Base-by-base conservation (phyloP, 2,888 invertebrate species). In the Ochropacha duplaris region DNA sequence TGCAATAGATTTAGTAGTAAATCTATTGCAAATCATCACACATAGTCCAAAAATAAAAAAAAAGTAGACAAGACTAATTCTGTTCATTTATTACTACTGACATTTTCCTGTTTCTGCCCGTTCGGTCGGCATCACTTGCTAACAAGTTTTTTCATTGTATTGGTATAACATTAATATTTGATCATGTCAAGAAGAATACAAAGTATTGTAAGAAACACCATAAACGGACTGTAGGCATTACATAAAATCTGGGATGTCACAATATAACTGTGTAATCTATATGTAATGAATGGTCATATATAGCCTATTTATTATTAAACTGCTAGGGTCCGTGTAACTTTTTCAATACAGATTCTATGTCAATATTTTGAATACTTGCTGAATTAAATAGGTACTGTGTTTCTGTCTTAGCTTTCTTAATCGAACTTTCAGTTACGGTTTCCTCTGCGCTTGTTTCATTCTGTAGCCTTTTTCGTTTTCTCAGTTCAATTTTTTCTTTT, bases 331-430 rank as follows among this genome's bases (percentile, higher is more conserved):
- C 93, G 67, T 93, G 93, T 55, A 93, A 73, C 70, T 92, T 90
- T 71, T 80, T 88, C 39, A 93, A 73, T 55, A 93, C 89, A 19
- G 89, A 81, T 73, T 93, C 93, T 56, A 93, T 93, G 74, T 92
- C 93, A 55, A 93, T 86, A 71, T 92, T 85, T 72, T 88, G 86
- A 68, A 90, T 89, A 66, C 85, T 88, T 49, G 87, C 80, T 6
- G 89, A 79, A 67, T 83, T 81, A 16, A 90, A 77, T 61, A 90
- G 72, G 65, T 84, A 86, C 56, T 85, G 79, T 4, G 87, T 66
- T 54, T 90, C 87, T 6, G 84, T 71, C 68, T 88, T 91, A 1
- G 76, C 68, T 69, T 81, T 88, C 64, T 88, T 93, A 55, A 54
- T 88, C 63, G 88, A 92, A 55, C 54, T 77, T 28, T 83, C 83